Evolutionary conservation across 2,888 invertebrate species (phyloP).

Genomic region (Sarcophaga rosellei): DNA sequence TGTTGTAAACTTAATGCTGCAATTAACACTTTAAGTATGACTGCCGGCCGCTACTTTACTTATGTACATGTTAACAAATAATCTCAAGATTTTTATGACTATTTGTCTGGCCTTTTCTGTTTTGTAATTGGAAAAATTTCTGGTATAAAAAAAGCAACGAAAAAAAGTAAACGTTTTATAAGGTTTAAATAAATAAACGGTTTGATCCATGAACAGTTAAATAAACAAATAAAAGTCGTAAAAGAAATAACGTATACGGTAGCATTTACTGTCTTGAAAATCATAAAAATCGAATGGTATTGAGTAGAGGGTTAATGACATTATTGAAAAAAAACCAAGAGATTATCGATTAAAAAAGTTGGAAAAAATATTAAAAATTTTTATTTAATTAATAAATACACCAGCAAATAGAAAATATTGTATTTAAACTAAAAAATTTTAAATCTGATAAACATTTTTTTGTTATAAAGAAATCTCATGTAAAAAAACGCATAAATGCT

Average conservation of each 20-base stretch:
- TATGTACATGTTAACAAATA: slow-evolving; percentile 21
- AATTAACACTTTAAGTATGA: slow-evolving; percentile 40
- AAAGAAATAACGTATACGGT: slow-evolving; percentile 22
- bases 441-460: too few species aligned
- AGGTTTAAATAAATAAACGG: slow-evolving; percentile 42
- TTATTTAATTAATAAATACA: not conserved
- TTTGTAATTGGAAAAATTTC: slow-evolving; percentile 17
- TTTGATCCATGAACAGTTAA: slow-evolving; percentile 33
- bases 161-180: slow-evolving; percentile 15
- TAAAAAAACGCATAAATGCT: not conserved
- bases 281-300: slow-evolving; percentile 40
- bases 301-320: slow-evolving; percentile 46
- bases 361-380: slow-evolving; percentile 21
- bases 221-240: slow-evolving; percentile 30
- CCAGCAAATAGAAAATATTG: not conserved
- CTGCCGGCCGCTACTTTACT: slow-evolving; percentile 29
- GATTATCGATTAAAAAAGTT: not conserved
- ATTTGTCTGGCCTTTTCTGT: not conserved
- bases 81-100: not conserved
- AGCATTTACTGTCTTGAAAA: slow-evolving; percentile 10
- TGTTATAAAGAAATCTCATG: slow-evolving; percentile 5
- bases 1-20: slow-evolving; percentile 15
- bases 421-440: too few species aligned
- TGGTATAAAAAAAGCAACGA: too few species aligned
- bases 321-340: slow-evolving; percentile 39